A percentile compares a stretch with the other conserved stretches of the same genome.
phyloP scores from a whole-genome alignment of 1,140 invertebrate genomes.

The Cotesia typhae region DNA sequence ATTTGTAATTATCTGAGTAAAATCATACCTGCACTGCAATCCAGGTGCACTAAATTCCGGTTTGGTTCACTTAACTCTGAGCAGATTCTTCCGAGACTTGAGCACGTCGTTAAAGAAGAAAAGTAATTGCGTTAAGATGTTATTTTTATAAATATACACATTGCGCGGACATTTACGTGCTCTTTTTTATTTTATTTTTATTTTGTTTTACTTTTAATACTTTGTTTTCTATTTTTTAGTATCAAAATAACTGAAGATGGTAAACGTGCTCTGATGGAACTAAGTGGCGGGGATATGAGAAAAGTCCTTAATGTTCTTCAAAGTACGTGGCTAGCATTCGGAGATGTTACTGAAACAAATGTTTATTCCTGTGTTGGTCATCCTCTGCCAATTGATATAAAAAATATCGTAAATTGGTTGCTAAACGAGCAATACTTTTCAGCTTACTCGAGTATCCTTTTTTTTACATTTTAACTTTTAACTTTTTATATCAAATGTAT shows the following conservation, averaged over 20 bases:
- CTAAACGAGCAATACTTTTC: conserved; percentile 85
- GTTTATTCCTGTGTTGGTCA: conserved; percentile 98
- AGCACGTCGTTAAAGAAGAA: conserved; percentile 87
- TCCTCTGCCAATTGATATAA: conserved; percentile 89
- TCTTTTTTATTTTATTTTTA: conserved; percentile 15
- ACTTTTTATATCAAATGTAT: conserved; percentile 5
- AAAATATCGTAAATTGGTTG: conserved; percentile 87
- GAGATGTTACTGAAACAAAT: conserved; percentile 86
- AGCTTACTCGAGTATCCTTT: conserved; percentile 86
- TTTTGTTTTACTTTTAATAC: conserved; percentile 17
- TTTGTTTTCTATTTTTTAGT: conserved; percentile 62
- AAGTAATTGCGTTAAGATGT: conserved; percentile 68
- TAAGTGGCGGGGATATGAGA: conserved; percentile 98
- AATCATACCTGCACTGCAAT: conserved; percentile 98
- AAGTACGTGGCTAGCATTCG: conserved; percentile 87
- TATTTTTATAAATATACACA: conserved; percentile 9
- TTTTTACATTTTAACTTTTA: conserved; percentile 19
- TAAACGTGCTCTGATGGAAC: conserved; percentile 86
- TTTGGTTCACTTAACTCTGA: conserved; percentile 89
- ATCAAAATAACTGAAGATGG: conserved; percentile 90
- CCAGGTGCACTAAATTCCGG: conserved; percentile 95
- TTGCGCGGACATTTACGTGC: conserved; percentile 14
- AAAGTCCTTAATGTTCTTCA: conserved; percentile 96
- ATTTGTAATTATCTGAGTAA: conserved; percentile 99
- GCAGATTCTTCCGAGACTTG: conserved; percentile 90